Conservation (phyloP, 2,888 invertebrate species). For the Xestia ashworthii region DNA sequence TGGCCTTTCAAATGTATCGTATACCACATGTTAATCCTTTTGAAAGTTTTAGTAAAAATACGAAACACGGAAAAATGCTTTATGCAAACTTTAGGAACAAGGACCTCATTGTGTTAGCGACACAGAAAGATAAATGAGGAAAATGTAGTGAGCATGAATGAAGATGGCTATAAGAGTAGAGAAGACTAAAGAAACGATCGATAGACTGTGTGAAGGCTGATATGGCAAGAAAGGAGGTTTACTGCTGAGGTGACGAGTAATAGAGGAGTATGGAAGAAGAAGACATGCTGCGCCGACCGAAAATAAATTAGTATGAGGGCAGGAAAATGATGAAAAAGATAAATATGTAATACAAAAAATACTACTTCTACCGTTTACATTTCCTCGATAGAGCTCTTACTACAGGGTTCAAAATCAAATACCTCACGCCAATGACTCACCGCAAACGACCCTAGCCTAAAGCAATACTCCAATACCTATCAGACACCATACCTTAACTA, state of each 20-base stretch:
- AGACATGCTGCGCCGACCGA: too few species aligned
- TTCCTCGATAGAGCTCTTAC: background rate
- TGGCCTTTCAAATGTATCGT: too few species aligned
- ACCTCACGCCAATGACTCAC: slow-evolving; percentile 5
- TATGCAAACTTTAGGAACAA: background rate
- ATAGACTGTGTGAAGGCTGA: too few species aligned
- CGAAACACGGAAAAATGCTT: background rate
- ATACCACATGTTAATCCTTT: background rate
- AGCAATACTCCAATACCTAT: slow-evolving; percentile 16
- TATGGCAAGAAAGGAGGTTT: too few species aligned
- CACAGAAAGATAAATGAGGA: background rate
- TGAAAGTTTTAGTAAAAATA: background rate
- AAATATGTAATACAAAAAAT: too few species aligned
- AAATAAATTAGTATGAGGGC: too few species aligned
- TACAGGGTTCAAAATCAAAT: background rate
- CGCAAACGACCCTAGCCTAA: slow-evolving; percentile 26
- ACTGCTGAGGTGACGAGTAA: too few species aligned
- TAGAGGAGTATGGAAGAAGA: too few species aligned
- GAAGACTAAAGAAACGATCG: too few species aligned
- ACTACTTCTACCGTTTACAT: background rate
- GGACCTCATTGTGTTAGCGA: background rate
- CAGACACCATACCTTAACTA: slow-evolving; percentile 10
- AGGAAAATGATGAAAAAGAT: too few species aligned
- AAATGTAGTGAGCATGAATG: too few species aligned
- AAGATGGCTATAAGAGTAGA: too few species aligned